Evolutionary conservation across 2,888 invertebrate species (phyloP).

Genomic region (Pristionchus mayeri): DNA sequence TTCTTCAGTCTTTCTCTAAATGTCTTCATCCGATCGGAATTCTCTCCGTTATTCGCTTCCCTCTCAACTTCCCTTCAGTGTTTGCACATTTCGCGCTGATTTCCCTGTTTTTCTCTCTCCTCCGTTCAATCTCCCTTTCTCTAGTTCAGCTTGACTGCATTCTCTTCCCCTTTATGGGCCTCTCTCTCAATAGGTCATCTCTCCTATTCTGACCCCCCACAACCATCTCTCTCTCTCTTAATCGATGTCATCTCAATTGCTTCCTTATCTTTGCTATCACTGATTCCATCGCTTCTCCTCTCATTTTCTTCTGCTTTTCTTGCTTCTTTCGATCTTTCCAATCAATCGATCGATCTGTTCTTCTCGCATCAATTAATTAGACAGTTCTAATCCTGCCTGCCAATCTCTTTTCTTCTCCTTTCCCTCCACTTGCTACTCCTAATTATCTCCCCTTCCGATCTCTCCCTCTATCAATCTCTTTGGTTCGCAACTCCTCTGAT

Average conservation of each 20-base stretch:
- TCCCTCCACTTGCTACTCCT: not conserved
- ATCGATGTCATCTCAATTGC: not conserved
- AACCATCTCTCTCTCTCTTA: too few relatives aligned
- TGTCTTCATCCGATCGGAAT: not conserved
- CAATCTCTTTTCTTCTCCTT: not conserved
- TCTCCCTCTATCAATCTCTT: slow-evolving; percentile 34
- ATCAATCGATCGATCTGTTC: slow-evolving; percentile 37
- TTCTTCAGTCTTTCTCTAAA: not conserved
- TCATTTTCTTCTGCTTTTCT: slow-evolving; percentile 1
- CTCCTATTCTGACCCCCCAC: too few relatives aligned
- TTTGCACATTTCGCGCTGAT: slow-evolving; percentile 40
- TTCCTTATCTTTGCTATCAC: slow-evolving; percentile 7
- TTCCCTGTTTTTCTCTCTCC: slow-evolving; percentile 17
- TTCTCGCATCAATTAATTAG: slow-evolving; percentile 23
- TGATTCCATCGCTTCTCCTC: not conserved
- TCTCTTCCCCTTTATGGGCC: not conserved
- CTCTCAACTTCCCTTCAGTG: slow-evolving; percentile 44
- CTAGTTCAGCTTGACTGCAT: not conserved
- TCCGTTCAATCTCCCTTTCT: not conserved
- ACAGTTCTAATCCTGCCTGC: slow-evolving; percentile 20
- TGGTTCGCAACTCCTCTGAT: slow-evolving; percentile 15
- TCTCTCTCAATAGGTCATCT: not conserved
- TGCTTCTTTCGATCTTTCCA: not conserved
- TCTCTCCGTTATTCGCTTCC: slow-evolving; percentile 45
- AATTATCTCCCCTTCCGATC: slow-evolving; percentile 18